Base-by-base conservation (phyloP, 2,888 invertebrate species). In the Lymantria monacha region DNA sequence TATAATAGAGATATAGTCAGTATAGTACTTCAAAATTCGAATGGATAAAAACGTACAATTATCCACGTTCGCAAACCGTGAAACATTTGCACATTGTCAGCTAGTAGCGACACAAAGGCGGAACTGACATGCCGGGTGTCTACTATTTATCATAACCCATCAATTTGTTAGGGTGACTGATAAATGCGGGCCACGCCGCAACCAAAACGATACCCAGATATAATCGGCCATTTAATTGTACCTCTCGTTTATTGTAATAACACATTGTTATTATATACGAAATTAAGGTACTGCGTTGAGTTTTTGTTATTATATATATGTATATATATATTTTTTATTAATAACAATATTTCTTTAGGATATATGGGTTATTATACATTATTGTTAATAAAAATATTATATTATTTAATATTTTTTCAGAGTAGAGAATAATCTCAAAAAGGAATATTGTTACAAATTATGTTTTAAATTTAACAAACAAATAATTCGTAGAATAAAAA, bases 121-220 rank as follows among this genome's bases (percentile, higher is more conserved):
- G 55, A 63, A 53, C 67, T 57, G 66, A 53, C 62, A 57, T 56
- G 50, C 42, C 53, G 54, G 54, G 59, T 63, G 67, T 69, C 73
- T 72, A 70, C 75, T 76, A 79, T 76, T 77, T 76, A 77, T 79
- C 74, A 80, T 76, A 79, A 70, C 69, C 72, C 77, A 73, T 80
- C 83, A 81, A 82, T 82, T 78, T 71, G 75, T 76, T 69, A 61
- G 67, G 71, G 71, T 67, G 68, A 66, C 63, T 71, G 73, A 72
- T 64, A 68, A 67, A 72, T 69, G 67, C 62, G 67, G 59, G 49
- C 37, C 54, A 53, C 46, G 51, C 53, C 63, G 42, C 54, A 49
- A 46, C 49, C 49, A 33, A 56, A 53, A 52, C 53, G 47, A 46
- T 52, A 61, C 56, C 54, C 54, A 40, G 38, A 66, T 38, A 30